A percentile compares a stretch with the other conserved stretches of the same genome.
These are phyloP conservation scores for Melanostoma mellinum DNA, from an alignment of 2,888 invertebrate species.

Conservation along the genomic window DNA sequence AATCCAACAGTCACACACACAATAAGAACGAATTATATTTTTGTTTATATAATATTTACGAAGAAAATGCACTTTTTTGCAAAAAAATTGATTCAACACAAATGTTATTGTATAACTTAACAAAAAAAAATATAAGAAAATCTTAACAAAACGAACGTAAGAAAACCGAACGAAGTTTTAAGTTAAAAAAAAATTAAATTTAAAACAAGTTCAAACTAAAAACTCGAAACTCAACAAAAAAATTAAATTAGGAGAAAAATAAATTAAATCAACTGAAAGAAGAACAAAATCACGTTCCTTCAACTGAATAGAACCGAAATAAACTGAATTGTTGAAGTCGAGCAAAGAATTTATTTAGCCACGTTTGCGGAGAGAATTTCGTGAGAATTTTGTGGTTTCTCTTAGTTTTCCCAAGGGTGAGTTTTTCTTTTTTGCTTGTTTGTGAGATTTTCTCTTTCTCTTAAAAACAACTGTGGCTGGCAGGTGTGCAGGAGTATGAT, in stretches of 20 bases:
- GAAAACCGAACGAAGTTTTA: conserved; percentile 44
- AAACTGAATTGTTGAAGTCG: conserved; percentile 78
- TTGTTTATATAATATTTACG: conserved; percentile 30
- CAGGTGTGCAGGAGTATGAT: conserved; percentile 25
- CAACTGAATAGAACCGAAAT: conserved; percentile 82
- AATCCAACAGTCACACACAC: conserved; percentile 15
- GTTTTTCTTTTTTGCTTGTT: not conserved
- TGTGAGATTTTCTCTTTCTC: not conserved
- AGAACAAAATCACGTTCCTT: conserved; percentile 81
- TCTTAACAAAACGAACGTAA: conserved; percentile 53
- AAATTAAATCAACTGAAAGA: conserved; percentile 82
- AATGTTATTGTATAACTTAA: conserved; percentile 50
- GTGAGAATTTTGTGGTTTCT: conserved; percentile 36
- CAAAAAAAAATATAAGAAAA: conserved; percentile 24
- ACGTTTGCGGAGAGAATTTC: conserved; percentile 39
- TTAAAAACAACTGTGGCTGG: conserved; percentile 19
- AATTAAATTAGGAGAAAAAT: conserved; percentile 81
- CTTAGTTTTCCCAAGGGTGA: conserved; percentile 35
- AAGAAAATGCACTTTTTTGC: conserved; percentile 61
- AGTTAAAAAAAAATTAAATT: conserved; percentile 63
- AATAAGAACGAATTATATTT: conserved; percentile 14
- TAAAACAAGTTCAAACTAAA: conserved; percentile 58
- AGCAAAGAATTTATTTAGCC: conserved; percentile 20
- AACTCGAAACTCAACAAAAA: conserved; percentile 75
- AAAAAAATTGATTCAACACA: not conserved